A percentile compares a stretch with the other conserved stretches of the same genome.
Conservation (phyloP, 2,113 vertebrate genomes). For the Caranx ignobilis region DNA sequence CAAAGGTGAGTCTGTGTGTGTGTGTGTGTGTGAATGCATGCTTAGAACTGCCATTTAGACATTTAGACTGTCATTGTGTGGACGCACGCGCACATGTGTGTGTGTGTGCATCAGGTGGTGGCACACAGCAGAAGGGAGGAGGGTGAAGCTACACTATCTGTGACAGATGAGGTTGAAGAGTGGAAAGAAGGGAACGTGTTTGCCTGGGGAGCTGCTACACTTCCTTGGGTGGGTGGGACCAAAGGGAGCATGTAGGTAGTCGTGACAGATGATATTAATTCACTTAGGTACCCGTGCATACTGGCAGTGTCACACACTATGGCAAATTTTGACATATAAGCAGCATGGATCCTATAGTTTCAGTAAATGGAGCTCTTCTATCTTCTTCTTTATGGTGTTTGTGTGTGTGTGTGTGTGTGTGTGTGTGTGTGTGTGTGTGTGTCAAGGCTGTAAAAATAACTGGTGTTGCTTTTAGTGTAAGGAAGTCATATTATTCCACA, state of each 20-base stretch:
- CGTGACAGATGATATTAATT: conserved; percentile 81
- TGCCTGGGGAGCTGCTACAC: conserved; percentile 62
- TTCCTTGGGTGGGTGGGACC: conserved; percentile 69
- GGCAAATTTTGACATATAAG: conserved; percentile 53
- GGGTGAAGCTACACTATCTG: conserved; percentile 53
- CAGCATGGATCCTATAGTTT: conserved; percentile 20
- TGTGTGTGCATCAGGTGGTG: conserved; percentile 54
- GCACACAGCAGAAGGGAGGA: conserved; percentile 31
- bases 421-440: neutral
- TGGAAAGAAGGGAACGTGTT: conserved; percentile 60
- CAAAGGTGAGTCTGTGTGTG: conserved; percentile 61
- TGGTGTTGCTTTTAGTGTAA: neutral
- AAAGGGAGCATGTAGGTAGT: conserved; percentile 63
- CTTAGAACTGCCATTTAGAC: conserved; percentile 63
- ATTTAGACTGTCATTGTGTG: conserved; percentile 55
- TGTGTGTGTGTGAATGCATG: conserved; percentile 23
- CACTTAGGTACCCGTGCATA: conserved; percentile 71
- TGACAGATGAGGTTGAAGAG: conserved; percentile 76
- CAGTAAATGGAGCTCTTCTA: conserved; percentile 16
- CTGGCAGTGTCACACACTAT: conserved; percentile 51
- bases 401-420: neutral
- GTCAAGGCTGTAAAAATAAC: neutral
- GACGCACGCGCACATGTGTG: neutral
- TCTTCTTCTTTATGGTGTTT: neutral
- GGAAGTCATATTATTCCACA: neutral